These are phyloP conservation scores for Drosophila prolongata DNA, from an alignment of 2,888 invertebrate species.

Conservation along the genomic window DNA sequence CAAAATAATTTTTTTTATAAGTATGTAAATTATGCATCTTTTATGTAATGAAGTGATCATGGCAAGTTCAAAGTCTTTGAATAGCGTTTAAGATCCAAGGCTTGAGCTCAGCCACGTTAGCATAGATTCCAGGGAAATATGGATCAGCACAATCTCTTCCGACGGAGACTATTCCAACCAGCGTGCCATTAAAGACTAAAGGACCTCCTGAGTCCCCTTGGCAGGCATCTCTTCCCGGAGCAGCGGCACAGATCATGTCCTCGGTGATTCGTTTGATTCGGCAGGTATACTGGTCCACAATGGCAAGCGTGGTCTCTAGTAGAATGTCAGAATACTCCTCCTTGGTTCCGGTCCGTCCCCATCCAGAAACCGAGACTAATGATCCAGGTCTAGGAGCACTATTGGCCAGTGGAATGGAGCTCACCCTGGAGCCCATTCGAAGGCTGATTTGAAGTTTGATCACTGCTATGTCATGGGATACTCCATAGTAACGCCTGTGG, in stretches of 20 bases:
- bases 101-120: conserved; percentile 22
- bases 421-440: not conserved
- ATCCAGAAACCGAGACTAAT: not conserved
- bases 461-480: conserved; percentile 1
- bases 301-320: not conserved
- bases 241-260: conserved; percentile 20
- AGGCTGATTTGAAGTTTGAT: not conserved
- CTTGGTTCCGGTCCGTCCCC: not conserved
- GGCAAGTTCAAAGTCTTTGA: not conserved
- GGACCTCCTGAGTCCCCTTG: not conserved
- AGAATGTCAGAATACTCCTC: not conserved
- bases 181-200: not conserved
- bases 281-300: not conserved
- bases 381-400: not conserved
- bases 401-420: not conserved
- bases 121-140: conserved; percentile 28
- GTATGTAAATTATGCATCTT: no score
- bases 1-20: no score
- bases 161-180: conserved; percentile 40
- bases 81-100: conserved; percentile 41
- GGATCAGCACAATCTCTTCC: conserved; percentile 13
- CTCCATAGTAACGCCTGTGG: accelerated
- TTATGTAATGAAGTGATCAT: no score
- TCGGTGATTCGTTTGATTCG: not conserved
- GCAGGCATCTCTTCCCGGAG: not conserved